Evolutionary conservation across 2,797 vertebrate genomes (phyloP), one percentile per base, ranked within the genome.

Genomic region (Aldrovandia affinis): DNA sequence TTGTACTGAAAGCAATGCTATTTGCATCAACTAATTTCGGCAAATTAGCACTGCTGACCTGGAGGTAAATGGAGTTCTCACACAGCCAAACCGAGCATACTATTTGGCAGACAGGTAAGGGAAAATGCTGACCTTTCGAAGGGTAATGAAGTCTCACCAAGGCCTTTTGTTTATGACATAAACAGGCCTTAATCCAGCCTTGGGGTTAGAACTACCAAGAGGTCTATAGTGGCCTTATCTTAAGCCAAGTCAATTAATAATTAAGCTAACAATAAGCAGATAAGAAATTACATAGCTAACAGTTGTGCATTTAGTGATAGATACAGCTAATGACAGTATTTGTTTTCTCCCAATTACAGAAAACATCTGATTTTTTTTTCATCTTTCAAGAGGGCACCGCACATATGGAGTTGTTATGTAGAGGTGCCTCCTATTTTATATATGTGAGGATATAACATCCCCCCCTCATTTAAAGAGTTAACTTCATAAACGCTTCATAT

Each of bases 41-140:
- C 42, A 39, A 36, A 73, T 73, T 15, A 18, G 14, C 33, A 20
- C 39, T 25, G 65, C 65, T 39, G n/a, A 70, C 65, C 65, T 39
- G 30, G 30, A 70, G 65, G 30, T 70, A 36, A 3, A 20, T 12
- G 15, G 14, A 0, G 28, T n/a, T 22, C 52, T 65, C 39, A 20
- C 44, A 77, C 44, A 36, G 39, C 9, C 30, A 61, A 82, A 25
- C 25, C 33, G 57, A 14, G 18, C n/a, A 36, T 73, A 3, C 1
- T 25, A n/a, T 81, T 44, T 81, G 78, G 63, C 79, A 50, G n/a
- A 28, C 30, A 70, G 50, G 61, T 39, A 73, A 84, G 81, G 36
- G 42, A 81, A 84, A 70, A 81, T 18, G 7, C 22, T 75, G 78
- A 55, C 50, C 78, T 80, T 81, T 39, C 80, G 1, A 57, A 36